A percentile compares a stretch with the other conserved stretches of the same genome.
Conservation (phyloP, 2,888 invertebrate species). For the Helobdella robusta region DNA sequence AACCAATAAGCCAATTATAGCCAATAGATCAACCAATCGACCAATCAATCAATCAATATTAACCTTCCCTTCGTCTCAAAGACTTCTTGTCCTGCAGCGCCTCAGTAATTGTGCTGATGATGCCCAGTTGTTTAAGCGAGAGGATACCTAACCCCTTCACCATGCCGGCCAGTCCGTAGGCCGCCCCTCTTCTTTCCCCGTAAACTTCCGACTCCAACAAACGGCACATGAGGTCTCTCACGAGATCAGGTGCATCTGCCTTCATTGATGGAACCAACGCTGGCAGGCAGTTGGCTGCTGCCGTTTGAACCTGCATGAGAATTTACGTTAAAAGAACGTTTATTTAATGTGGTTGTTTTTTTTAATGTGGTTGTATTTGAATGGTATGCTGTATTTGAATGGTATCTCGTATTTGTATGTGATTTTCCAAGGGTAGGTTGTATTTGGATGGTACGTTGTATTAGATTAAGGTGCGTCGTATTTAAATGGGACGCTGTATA, state of each 20-base stretch:
- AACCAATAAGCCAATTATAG: too few relatives aligned
- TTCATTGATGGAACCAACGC: conserved; percentile 83
- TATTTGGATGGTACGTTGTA: too few relatives aligned
- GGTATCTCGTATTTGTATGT: too few relatives aligned
- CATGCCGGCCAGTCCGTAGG: conserved; percentile 86
- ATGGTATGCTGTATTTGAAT: too few relatives aligned
- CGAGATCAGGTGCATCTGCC: conserved; percentile 76
- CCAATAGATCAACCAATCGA: too few relatives aligned
- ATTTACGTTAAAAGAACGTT: neutral
- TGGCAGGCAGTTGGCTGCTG: conserved; percentile 89
- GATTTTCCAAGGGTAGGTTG: too few relatives aligned
- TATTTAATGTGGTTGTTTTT: neutral
- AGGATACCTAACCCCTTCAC: conserved; percentile 94
- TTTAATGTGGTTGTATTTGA: neutral
- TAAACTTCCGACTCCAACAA: conserved; percentile 47
- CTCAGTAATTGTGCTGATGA: conserved; percentile 82
- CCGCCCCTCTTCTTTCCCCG: conserved; percentile 64
- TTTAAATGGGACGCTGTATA: too few relatives aligned
- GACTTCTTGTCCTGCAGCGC: conserved; percentile 95
- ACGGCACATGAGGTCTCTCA: conserved; percentile 63
- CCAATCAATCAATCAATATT: too few relatives aligned
- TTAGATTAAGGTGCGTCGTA: too few relatives aligned
- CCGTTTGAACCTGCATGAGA: conserved; percentile 72
- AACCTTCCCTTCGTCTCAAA: conserved; percentile 80
- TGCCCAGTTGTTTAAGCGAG: conserved; percentile 84